phyloP scores from a whole-genome alignment of 2,113 vertebrate genomes.

The Felis chaus region DNA sequence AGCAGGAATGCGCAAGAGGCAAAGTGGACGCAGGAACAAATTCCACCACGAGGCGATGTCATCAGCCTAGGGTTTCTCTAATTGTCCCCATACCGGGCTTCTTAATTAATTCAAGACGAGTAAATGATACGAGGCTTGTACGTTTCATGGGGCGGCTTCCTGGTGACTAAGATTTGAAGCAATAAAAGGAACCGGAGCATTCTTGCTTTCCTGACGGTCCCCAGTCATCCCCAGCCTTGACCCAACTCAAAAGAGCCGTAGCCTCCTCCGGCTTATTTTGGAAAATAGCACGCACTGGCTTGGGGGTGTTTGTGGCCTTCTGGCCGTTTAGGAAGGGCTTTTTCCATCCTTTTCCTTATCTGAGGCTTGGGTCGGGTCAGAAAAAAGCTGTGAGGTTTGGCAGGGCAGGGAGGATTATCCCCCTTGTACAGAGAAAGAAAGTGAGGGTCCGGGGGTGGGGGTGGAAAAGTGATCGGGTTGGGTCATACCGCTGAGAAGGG shows the following conservation, averaged over 20 bases:
- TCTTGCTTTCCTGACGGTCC: conserved; percentile 27
- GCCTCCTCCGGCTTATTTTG: rapidly evolving
- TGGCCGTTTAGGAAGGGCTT: rapidly evolving
- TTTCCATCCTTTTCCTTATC: background rate
- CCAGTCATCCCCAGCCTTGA: background rate
- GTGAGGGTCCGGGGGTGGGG: background rate
- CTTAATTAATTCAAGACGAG: conserved; percentile 82
- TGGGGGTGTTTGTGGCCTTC: background rate
- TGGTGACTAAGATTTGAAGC: conserved; percentile 46
- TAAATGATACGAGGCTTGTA: conserved; percentile 55
- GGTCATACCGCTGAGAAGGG: background rate
- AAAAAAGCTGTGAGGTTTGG: rapidly evolving
- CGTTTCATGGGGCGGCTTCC: conserved; percentile 68
- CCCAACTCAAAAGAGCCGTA: rapidly evolving
- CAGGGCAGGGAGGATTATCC: background rate
- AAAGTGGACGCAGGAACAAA: conserved; percentile 42
- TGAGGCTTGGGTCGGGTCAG: background rate
- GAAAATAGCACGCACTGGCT: rapidly evolving
- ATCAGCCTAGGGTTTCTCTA: conserved; percentile 66
- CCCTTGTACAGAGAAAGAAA: background rate
- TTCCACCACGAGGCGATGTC: conserved; percentile 47
- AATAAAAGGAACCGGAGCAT: conserved; percentile 43
- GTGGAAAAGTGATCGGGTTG: background rate
- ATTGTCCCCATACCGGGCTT: conserved; percentile 77
- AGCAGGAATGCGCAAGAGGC: background rate